phyloP scores from a whole-genome alignment of 2,888 invertebrate species.

The Bombyx huttoni region DNA sequence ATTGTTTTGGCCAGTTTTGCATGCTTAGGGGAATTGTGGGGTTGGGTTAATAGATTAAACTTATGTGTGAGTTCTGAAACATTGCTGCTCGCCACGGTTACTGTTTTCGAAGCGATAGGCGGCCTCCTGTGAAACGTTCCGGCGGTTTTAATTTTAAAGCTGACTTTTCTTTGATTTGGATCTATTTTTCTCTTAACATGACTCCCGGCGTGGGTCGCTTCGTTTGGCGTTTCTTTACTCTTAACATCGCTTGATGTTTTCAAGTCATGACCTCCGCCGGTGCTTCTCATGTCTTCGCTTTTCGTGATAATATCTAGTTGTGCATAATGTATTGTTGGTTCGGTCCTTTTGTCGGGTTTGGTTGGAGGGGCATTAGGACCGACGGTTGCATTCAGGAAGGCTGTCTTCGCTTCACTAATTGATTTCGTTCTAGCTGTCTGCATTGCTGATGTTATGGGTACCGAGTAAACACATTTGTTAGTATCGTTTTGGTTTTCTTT shows the following conservation, averaged over 20 bases:
- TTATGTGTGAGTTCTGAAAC: slow-evolving; percentile 79
- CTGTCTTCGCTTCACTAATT: slow-evolving; percentile 50
- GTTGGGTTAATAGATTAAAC: slow-evolving; percentile 75
- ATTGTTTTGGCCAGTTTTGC: slow-evolving; percentile 69
- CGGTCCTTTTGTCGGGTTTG: slow-evolving; percentile 19
- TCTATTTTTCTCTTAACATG: slow-evolving; percentile 40
- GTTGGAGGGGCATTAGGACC: slow-evolving; percentile 14
- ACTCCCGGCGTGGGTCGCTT: slow-evolving; percentile 11
- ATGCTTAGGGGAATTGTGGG: slow-evolving; percentile 56
- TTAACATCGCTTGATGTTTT: slow-evolving; percentile 18
- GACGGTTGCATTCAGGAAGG: slow-evolving; percentile 50
- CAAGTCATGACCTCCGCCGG: slow-evolving; percentile 47
- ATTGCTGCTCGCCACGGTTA: slow-evolving; percentile 67
- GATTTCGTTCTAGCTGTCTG: slow-evolving; percentile 40
- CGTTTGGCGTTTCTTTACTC: slow-evolving; percentile 16
- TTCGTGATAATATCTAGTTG: slow-evolving; percentile 53
- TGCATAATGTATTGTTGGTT: slow-evolving; percentile 47
- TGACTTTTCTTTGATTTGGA: slow-evolving; percentile 67
- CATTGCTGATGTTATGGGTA: slow-evolving; percentile 41
- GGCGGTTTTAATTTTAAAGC: slow-evolving; percentile 73
- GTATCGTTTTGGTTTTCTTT: slow-evolving; percentile 47
- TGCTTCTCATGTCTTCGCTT: slow-evolving; percentile 59
- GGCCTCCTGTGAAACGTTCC: slow-evolving; percentile 55
- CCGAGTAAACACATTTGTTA: slow-evolving; percentile 47
- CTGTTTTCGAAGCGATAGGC: slow-evolving; percentile 48